phyloP scores from a whole-genome alignment of 2,888 invertebrate species.

The Apamea sordens region DNA sequence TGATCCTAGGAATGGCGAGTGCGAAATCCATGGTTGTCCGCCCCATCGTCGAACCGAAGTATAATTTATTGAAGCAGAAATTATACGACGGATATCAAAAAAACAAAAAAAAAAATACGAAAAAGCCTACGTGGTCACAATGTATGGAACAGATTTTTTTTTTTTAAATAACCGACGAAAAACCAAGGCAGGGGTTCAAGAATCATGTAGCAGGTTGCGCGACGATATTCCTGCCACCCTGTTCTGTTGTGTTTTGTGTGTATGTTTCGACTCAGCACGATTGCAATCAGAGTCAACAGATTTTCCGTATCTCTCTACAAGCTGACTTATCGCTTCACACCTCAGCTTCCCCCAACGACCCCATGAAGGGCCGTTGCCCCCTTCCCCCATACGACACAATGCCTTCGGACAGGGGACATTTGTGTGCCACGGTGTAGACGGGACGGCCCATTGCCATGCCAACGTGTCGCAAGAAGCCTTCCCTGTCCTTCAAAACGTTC shows the following conservation, averaged over 20 bases:
- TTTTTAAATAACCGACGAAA: no score
- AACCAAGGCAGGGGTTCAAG: background rate
- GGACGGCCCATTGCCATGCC: constrained; percentile 58
- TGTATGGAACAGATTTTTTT: no score
- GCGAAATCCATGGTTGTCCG: no score
- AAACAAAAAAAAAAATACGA: no score
- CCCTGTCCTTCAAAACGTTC: constrained; percentile 45
- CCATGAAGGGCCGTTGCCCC: constrained; percentile 16
- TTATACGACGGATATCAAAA: no score
- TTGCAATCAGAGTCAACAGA: background rate
- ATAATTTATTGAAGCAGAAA: no score
- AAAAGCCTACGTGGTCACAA: no score
- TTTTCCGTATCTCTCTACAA: constrained; percentile 12
- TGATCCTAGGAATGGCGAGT: no score
- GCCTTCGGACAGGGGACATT: constrained; percentile 19
- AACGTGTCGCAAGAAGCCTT: constrained; percentile 34
- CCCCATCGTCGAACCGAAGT: no score
- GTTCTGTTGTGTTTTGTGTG: background rate
- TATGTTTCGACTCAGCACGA: background rate
- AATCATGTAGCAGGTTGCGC: background rate
- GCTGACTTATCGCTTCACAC: constrained; percentile 28
- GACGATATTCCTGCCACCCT: background rate
- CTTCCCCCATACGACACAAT: constrained; percentile 27
- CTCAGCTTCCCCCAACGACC: constrained; percentile 9
- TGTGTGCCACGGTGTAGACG: constrained; percentile 39